phyloP scores from a whole-genome alignment of 2,113 vertebrate genomes.

The Xerus inauris region DNA sequence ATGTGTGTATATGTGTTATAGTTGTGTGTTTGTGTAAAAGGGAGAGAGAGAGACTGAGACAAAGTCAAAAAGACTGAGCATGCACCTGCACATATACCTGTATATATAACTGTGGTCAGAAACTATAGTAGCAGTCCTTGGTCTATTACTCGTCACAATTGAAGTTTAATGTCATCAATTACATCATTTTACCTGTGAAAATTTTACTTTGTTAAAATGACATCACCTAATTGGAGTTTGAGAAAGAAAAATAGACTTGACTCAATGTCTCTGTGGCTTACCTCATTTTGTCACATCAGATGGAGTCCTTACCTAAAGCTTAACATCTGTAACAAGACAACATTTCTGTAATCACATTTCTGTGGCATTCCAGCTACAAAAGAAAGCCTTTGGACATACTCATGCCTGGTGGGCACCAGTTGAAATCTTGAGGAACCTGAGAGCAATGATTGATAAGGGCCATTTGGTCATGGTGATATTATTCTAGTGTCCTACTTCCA shows the following conservation, averaged over 20 bases:
- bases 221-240: not conserved
- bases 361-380: not conserved
- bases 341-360: not conserved
- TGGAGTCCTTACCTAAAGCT: not conserved
- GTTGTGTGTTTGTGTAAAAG: not conserved
- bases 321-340: accelerated
- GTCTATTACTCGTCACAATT: not conserved
- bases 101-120: not conserved
- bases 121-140: not conserved
- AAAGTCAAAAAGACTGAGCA: not conserved
- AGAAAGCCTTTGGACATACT: no score
- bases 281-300: not conserved
- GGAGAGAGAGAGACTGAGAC: not conserved
- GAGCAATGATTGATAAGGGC: no score
- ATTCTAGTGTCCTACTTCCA: not conserved
- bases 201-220: not conserved
- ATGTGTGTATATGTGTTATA: not conserved
- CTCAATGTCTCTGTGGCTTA: not conserved
- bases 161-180: not conserved
- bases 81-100: accelerated
- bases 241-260: not conserved
- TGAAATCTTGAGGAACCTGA: not conserved
- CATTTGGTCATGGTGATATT: not conserved
- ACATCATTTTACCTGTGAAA: not conserved
- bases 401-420: accelerated